Conservation (phyloP, 2,797 vertebrate genomes). For the Smutsia temminckii region DNA sequence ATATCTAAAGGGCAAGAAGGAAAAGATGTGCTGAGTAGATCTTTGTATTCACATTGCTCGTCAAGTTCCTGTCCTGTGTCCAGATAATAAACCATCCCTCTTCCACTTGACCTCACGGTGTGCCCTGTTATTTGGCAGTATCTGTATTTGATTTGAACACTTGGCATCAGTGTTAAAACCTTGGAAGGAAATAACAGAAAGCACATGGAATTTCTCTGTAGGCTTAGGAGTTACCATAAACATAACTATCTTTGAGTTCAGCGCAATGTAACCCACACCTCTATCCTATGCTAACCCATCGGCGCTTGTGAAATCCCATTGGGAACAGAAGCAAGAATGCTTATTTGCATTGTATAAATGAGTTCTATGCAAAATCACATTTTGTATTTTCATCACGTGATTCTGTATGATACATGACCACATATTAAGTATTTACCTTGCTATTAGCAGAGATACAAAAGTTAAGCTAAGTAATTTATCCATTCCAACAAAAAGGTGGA, state of each 20-base stretch:
- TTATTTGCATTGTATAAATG: constrained; percentile 76
- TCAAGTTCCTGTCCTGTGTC: constrained; percentile 57
- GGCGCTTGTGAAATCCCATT: constrained; percentile 33
- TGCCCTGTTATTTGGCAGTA: constrained; percentile 72
- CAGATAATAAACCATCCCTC: constrained; percentile 54
- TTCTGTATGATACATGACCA: constrained; percentile 61
- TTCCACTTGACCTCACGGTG: constrained; percentile 56
- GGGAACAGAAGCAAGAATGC: constrained; percentile 53
- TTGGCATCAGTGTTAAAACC: constrained; percentile 72
- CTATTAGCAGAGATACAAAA: constrained; percentile 42
- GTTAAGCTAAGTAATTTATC: constrained; percentile 55
- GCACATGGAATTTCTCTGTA: constrained; percentile 50
- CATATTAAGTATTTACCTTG: constrained; percentile 50
- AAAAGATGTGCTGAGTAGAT: constrained; percentile 59
- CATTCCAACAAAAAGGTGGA: background rate
- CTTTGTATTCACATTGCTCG: constrained; percentile 56
- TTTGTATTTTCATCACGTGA: constrained; percentile 75
- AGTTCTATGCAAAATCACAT: constrained; percentile 80
- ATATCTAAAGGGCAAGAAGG: constrained; percentile 51
- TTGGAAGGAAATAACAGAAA: constrained; percentile 62
- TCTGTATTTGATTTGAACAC: constrained; percentile 76
- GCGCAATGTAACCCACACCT: constrained; percentile 14
- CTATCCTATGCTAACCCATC: background rate
- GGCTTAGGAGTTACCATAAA: constrained; percentile 51
- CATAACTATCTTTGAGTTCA: constrained; percentile 59